Evolutionary conservation across 1,140 invertebrate genomes (phyloP).

Genomic region (Homarus americanus): DNA sequence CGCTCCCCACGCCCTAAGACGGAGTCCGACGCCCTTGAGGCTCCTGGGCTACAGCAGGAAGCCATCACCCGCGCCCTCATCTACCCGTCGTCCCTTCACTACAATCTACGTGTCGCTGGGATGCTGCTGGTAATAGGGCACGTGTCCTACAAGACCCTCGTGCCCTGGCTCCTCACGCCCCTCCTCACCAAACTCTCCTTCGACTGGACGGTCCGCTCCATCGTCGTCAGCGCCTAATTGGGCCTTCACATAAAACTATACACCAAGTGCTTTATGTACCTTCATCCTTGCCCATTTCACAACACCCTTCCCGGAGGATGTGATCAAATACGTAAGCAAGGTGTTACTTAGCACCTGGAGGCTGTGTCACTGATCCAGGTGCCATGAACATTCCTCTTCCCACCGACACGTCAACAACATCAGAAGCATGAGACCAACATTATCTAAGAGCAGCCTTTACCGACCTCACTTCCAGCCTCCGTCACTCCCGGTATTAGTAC

Average conservation of each 20-base stretch:
- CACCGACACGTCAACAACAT: too few relatives aligned
- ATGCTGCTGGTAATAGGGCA: conserved; percentile 48
- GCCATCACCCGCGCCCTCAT: conserved; percentile 60
- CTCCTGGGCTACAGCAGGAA: conserved; percentile 57
- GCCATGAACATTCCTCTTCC: too few relatives aligned
- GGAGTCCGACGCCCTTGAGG: conserved; percentile 52
- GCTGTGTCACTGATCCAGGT: too few relatives aligned
- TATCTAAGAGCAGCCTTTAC: too few relatives aligned
- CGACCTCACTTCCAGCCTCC: too few relatives aligned
- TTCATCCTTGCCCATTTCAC: too few relatives aligned
- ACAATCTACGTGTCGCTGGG: conserved; percentile 43
- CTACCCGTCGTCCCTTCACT: conserved; percentile 55
- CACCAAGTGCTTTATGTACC: too few relatives aligned
- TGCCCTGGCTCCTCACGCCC: conserved; percentile 34
- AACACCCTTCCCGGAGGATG: too few relatives aligned
- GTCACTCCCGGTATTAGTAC: too few relatives aligned
- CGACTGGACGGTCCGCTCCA: conserved; percentile 46
- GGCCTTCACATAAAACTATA: neutral
- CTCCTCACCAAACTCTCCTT: conserved; percentile 17
- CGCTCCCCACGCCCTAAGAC: conserved; percentile 43
- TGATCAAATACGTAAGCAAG: too few relatives aligned
- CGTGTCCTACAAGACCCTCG: conserved; percentile 48
- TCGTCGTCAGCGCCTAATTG: conserved; percentile 20
- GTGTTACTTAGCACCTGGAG: too few relatives aligned
- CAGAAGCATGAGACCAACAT: too few relatives aligned